Base-by-base conservation (phyloP, 92 coral and sea anemone species). In the Phenganax stokvisi region DNA sequence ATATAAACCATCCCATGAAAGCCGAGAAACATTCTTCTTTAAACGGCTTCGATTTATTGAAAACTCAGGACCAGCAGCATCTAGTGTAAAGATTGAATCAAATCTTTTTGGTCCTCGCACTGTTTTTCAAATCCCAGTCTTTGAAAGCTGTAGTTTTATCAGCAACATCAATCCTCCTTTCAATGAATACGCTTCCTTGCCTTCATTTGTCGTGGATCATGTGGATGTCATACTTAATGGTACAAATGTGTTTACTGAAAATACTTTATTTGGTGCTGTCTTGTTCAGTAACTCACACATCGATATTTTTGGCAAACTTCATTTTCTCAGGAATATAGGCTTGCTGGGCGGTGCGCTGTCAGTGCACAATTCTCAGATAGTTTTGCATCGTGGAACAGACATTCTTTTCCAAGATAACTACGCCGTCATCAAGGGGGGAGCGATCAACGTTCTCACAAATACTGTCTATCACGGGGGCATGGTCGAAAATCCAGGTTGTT, bases 351-450 rank as follows among this genome's bases (percentile, higher is more conserved):
- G 98, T 29, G 98, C 92, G 0, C 62, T 92, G 7, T 60, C 81
- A 52, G 51, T 92, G 78, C 83, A 85, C 69, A 76, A 91, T 28
- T 88, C 97, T 10, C 98, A 94, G 81, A 85, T 94, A 4, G 89
- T 80, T 30, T 76, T 94, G 29, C 75, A 89, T 66, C 97, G 94
- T 4, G 75, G 84, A n/a, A 89, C 97, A 28, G 85, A 91, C n/a
- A 73, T 94, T 72, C 65, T 78, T 37, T 94, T 94, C 59, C 63
- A 57, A 12, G 72, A 78, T 10, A 94, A 94, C 71, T 63, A 31
- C 56, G 98, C 93, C 63, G 66, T 76, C 29, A 74, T 88, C 20
- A 31, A 78, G 54, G 98, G 98, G 6, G 98, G 98, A 8, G 98
- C 98, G 8, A 47, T 94, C 20, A 2, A 83, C 31, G 92, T 91